A percentile compares a stretch with the other conserved stretches of the same genome.
Conservation (phyloP, 53 echinoderm and acorn worm species). For the Temnopleurus reevesii region DNA sequence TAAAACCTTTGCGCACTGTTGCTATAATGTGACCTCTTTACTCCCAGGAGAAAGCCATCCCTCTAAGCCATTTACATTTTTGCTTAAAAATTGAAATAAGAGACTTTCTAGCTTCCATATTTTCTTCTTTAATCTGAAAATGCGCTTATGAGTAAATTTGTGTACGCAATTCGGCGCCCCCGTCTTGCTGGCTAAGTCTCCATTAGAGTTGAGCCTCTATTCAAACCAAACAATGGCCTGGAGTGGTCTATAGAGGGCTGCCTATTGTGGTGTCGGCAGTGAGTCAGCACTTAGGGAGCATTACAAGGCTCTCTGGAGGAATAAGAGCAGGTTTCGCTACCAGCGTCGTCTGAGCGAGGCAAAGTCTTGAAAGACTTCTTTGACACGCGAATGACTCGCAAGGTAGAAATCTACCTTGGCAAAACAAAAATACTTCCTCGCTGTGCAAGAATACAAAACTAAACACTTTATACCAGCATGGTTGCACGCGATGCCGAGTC, state of each 20-base stretch:
- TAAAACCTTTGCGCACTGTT: neutral
- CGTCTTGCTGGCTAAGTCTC: neutral
- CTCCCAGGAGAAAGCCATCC: neutral
- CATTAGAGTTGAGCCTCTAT: conserved; percentile 38
- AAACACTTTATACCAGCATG: no score
- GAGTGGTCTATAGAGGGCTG: conserved; percentile 52
- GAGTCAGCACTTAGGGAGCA: conserved; percentile 46
- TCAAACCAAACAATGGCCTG: conserved; percentile 49
- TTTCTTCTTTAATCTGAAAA: conserved; percentile 1
- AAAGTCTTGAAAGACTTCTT: neutral
- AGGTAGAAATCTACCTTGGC: neutral
- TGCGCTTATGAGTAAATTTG: conserved; percentile 41
- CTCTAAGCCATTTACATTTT: neutral
- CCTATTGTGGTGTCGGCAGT: conserved; percentile 32
- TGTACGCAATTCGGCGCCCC: conserved; percentile 21
- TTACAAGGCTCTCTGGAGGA: conserved; percentile 34
- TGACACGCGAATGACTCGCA: neutral
- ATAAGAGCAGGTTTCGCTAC: conserved; percentile 18
- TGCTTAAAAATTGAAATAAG: neutral
- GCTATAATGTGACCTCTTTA: neutral
- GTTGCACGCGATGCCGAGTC: no score
- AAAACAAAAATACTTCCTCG: conserved; percentile 5
- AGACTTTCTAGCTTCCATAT: neutral
- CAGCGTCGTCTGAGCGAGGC: neutral
- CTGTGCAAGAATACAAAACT: neutral